These are phyloP conservation scores for Netelia inedita DNA, from an alignment of 2,888 invertebrate genomes.

Conservation along the genomic window DNA sequence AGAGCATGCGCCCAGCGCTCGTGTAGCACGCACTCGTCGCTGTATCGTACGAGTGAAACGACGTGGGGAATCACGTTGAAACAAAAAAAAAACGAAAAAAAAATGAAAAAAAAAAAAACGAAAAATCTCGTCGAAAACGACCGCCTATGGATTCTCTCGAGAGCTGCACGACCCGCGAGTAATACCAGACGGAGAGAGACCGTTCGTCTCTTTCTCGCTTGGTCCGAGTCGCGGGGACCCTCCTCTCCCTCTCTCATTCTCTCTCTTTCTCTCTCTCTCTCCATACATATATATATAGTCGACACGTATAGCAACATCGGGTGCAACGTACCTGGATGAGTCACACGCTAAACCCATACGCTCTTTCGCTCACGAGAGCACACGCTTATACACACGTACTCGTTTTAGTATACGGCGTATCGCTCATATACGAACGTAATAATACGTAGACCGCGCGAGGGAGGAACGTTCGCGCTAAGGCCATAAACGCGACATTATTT, in stretches of 20 bases:
- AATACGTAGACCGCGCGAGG: neutral
- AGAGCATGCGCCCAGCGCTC: neutral
- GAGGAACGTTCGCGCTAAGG: too few relatives aligned
- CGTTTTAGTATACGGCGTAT: slow-evolving; percentile 37
- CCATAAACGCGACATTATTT: too few relatives aligned
- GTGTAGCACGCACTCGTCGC: neutral
- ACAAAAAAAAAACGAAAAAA: slow-evolving; percentile 21
- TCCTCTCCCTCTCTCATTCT: slow-evolving; percentile 44
- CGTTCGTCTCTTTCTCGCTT: slow-evolving; percentile 39
- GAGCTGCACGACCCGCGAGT: neutral
- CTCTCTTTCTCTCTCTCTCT: slow-evolving; percentile 57
- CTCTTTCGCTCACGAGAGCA: slow-evolving; percentile 65
- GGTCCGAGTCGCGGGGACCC: neutral
- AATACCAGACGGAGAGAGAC: slow-evolving; percentile 32
- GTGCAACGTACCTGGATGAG: slow-evolving; percentile 83
- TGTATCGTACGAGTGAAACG: slow-evolving; percentile 39
- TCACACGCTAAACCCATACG: slow-evolving; percentile 76
- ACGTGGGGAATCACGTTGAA: neutral
- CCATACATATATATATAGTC: slow-evolving; percentile 73
- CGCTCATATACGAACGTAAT: slow-evolving; percentile 10
- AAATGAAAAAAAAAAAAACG: slow-evolving; percentile 16
- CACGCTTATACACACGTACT: slow-evolving; percentile 54
- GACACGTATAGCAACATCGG: slow-evolving; percentile 74
- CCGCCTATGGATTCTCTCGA: slow-evolving; percentile 42
- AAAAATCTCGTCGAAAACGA: slow-evolving; percentile 50